phyloP scores from a whole-genome alignment of 2,797 vertebrate species.

The Malacoctenus gilli region DNA sequence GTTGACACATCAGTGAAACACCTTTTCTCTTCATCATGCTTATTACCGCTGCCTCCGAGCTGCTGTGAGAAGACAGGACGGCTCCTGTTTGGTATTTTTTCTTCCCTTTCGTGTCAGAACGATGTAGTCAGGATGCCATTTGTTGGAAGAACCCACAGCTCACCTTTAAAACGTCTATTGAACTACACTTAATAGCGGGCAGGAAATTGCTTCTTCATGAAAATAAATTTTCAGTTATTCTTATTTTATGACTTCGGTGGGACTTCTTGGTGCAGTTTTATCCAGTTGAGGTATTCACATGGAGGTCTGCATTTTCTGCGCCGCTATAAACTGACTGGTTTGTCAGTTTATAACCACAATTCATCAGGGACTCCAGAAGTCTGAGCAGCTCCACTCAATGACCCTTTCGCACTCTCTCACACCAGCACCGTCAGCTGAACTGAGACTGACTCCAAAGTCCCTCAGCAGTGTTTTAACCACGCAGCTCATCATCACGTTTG shows the following conservation, averaged over 20 bases:
- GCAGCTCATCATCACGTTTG: not conserved
- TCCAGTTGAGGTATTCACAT: not conserved
- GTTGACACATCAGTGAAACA: slow-evolving; percentile 42
- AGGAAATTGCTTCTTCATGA: no score
- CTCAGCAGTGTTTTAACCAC: not conserved
- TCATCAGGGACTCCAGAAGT: not conserved
- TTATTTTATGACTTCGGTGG: no score
- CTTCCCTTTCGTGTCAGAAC: not conserved
- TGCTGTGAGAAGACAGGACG: slow-evolving; percentile 9
- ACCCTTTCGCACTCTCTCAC: not conserved
- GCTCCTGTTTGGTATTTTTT: slow-evolving; percentile 10
- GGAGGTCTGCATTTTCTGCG: not conserved
- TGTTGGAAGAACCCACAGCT: no score
- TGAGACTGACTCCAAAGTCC: not conserved
- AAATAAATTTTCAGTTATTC: no score
- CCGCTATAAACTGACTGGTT: not conserved
- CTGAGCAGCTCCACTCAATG: not conserved
- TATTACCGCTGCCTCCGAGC: slow-evolving; percentile 7
- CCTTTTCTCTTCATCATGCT: slow-evolving; percentile 36
- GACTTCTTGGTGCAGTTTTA: not conserved
- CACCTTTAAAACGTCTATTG: not conserved
- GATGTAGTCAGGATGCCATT: no score
- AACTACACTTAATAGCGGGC: no score
- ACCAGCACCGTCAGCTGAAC: not conserved
- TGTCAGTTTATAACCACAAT: not conserved